Percentiles rank a stretch among this genome's conserved stretches.
Conservation (phyloP, 2,797 vertebrate genomes). For the Pteronotus mesoamericanus region DNA sequence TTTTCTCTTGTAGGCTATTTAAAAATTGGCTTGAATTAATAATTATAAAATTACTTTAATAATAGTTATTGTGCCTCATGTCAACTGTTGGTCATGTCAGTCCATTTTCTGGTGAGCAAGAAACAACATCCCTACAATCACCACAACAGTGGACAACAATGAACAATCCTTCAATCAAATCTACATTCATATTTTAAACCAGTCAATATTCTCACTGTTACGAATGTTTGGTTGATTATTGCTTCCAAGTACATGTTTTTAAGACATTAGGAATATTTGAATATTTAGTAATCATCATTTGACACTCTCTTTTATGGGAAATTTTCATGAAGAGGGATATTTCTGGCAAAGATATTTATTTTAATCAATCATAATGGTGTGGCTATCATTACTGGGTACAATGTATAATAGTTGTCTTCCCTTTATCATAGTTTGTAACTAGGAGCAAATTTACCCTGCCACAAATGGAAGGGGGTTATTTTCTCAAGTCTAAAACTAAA, state of each 20-base stretch:
- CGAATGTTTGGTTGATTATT: neutral
- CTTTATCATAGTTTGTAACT: neutral
- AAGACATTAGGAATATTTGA: neutral
- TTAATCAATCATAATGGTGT: neutral
- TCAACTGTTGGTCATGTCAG: neutral
- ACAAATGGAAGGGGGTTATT: neutral
- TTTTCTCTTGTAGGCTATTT: neutral
- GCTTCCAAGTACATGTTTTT: neutral
- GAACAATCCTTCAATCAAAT: neutral
- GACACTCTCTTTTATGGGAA: neutral
- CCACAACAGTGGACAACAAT: neutral
- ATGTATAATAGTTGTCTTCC: neutral
- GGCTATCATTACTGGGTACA: neutral
- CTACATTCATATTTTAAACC: neutral
- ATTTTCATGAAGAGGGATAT: neutral
- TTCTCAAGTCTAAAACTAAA: neutral
- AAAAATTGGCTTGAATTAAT: neutral
- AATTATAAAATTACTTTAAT: neutral
- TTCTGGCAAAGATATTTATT: neutral
- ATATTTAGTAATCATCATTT: neutral
- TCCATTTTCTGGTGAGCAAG: neutral
- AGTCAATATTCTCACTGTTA: neutral
- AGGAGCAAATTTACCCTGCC: neutral
- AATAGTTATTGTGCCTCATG: neutral
- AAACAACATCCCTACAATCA: neutral